These are phyloP conservation scores for Agrotis ipsilon DNA, from an alignment of 2,888 invertebrate genomes.

Conservation along the genomic window DNA sequence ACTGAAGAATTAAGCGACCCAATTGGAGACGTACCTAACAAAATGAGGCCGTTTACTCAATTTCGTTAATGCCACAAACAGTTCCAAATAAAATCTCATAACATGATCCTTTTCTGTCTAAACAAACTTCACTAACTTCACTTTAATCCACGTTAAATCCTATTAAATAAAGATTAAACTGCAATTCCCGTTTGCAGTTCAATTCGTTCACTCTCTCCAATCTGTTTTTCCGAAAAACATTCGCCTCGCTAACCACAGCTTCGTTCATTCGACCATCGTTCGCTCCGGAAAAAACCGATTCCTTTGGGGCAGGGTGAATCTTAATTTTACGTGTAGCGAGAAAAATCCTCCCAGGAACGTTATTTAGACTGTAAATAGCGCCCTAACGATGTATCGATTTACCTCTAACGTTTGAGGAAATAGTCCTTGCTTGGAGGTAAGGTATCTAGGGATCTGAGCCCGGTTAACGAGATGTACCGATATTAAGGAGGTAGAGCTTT, in stretches of 20 bases:
- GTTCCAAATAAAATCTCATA: conserved; percentile 8
- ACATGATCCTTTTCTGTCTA: conserved; percentile 1
- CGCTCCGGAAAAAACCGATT: conserved; percentile 25
- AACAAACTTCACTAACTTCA: conserved; percentile 27
- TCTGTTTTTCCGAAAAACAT: conserved; percentile 37
- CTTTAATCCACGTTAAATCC: conserved; percentile 33
- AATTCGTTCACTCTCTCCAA: conserved; percentile 22
- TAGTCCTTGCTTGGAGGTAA: conserved; percentile 6
- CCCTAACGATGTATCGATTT: conserved; percentile 45
- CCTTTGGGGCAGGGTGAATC: conserved; percentile 44
- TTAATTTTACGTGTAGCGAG: conserved; percentile 52
- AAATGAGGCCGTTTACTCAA: neutral
- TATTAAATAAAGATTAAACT: conserved; percentile 30
- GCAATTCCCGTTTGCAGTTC: conserved; percentile 13
- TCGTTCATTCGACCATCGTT: conserved; percentile 37
- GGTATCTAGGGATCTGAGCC: neutral
- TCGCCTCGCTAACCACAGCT: conserved; percentile 38
- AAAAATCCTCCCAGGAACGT: conserved; percentile 40
- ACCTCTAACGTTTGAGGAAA: conserved; percentile 21
- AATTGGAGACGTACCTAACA: neutral
- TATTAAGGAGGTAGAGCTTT: neutral
- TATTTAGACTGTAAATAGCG: conserved; percentile 47
- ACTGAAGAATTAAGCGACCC: too few relatives aligned
- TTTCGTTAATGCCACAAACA: neutral
- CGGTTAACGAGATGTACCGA: neutral